Conservation (phyloP, 2,113 vertebrate species). For the Ctenodactylus gundi region DNA sequence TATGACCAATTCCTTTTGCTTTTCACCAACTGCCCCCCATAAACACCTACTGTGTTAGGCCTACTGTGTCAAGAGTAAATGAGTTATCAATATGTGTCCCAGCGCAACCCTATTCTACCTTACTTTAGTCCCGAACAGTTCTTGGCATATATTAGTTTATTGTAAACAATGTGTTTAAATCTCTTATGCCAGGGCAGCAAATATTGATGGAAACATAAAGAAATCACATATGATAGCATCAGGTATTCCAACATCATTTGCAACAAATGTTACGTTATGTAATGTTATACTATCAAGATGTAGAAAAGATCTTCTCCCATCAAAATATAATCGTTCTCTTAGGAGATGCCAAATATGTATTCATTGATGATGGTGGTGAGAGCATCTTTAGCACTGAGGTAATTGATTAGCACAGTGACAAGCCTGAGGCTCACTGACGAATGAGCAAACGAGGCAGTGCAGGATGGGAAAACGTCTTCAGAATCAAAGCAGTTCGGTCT, state of each 20-base stretch:
- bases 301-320: not conserved
- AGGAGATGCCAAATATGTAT: not conserved
- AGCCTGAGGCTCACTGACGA: not conserved
- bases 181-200: not conserved
- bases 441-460: not conserved
- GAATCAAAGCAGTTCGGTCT: not conserved
- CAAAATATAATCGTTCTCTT: not conserved
- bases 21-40: not conserved
- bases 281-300: not conserved
- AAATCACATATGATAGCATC: not conserved
- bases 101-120: rapidly evolving
- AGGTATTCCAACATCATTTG: not conserved
- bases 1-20: not conserved
- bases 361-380: not conserved
- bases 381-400: not conserved
- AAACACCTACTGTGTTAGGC: not conserved
- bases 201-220: not conserved
- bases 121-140: not conserved
- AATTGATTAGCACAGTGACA: not conserved
- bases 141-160: not conserved
- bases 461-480: not conserved
- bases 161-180: not conserved
- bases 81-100: not conserved
- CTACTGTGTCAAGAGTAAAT: too few species aligned
- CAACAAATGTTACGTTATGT: not conserved